Evolutionary conservation across 2,888 invertebrate genomes (phyloP), one percentile per base, ranked within the genome.

Genomic region (Mechanitis messenoides): DNA sequence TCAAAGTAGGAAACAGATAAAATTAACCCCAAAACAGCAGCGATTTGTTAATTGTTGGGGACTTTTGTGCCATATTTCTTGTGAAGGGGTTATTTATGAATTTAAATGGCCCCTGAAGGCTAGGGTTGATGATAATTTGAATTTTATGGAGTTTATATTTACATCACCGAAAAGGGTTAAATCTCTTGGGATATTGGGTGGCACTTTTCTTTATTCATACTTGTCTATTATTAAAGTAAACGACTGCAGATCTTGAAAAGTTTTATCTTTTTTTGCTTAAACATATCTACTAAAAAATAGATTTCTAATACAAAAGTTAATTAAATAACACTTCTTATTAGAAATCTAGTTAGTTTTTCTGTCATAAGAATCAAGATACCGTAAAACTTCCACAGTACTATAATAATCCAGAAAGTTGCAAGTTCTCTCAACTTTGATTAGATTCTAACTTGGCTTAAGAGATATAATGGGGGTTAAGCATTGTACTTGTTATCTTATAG

Each of bases 41-140:
- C 84, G 76, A 87, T 88, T 88, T 86, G 89, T 87, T 89, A 88
- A 89, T 89, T 87, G 89, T 87, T 82, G 74, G 85, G 86, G 83
- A 72, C 84, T 85, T 84, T 80, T 81, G 69, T 68, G 60, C 70
- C 71, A 75, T 75, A 77, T 82, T 81, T 80, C 74, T 72, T 72
- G 68, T 73, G 73, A 75, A 76, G 75, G 74, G 77, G 77, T 81
- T 87, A 87, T 89, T 89, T 89, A 88, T 88, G 87, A 86, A 85
- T 84, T 84, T 77, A 83, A 87, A 85, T 84, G 81, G 84, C 79
- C 81, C 78, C 80, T 72, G 75, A 83, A 86, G 85, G 79, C 74
- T 72, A 73, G 87, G 87, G 84, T 81, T 80, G 79, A 76, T 75
- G 84, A 83, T 85, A 85, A 89, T 89, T 88, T 85, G 83, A 85